A percentile compares a stretch with the other conserved stretches of the same genome.
These are phyloP conservation scores for cat (Felis catus) DNA, from an alignment of 2,113 vertebrate genomes.

Conservation along the genomic window F.catus_Fca126_mat1.0 CM031419.1:214725501-214726000, in stretches of 20 bases:
- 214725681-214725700: not conserved
- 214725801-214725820: not conserved
- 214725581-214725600: not conserved
- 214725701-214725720: not conserved
- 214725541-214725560: not conserved
- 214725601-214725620: not conserved
- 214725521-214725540: not conserved
- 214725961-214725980: not conserved
- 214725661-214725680: not conserved
- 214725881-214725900: accelerated
- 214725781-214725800: not conserved
- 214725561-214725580: not conserved
- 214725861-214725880: not conserved
- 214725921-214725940: not conserved
- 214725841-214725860: not conserved
- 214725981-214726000: not conserved
- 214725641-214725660: not conserved
- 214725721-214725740: not conserved
- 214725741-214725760: not conserved
- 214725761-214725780: too few relatives aligned
- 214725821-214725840: accelerated
- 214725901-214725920: not conserved
- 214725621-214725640: not conserved
- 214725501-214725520: not conserved
- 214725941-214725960: not conserved